Conservation (phyloP, 92 coral and sea anemone species). For the Heteractis magnifica region DNA sequence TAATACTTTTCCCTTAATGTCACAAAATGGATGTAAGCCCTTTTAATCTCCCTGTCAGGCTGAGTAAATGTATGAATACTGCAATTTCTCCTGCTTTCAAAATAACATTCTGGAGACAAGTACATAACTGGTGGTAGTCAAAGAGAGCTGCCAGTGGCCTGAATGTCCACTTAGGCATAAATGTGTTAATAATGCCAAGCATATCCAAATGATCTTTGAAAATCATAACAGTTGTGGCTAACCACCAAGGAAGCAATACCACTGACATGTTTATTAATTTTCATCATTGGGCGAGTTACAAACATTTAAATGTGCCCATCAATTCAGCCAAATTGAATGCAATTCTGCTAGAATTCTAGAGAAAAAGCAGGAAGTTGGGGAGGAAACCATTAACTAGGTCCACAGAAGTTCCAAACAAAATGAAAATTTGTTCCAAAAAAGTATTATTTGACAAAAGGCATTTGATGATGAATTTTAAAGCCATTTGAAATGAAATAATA, state of each 20-base stretch:
- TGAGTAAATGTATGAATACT: background rate
- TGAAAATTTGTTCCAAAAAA: constrained; percentile 1
- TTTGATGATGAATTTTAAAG: constrained; percentile 9
- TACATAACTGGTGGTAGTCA: background rate
- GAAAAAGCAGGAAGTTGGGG: constrained; percentile 22
- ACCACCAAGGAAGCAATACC: constrained; percentile 30
- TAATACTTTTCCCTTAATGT: background rate
- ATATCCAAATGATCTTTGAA: constrained; percentile 13
- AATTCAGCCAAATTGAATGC: background rate
- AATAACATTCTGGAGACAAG: background rate
- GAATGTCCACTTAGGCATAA: constrained; percentile 1
- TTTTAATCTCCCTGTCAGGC: background rate
- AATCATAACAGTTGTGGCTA: constrained; percentile 32
- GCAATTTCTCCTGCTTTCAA: background rate
- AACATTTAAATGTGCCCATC: constrained; percentile 8
- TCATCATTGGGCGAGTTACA: background rate
- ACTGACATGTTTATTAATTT: constrained; percentile 35
- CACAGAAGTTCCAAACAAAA: background rate
- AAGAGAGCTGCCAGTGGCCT: background rate
- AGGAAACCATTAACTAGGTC: constrained; percentile 13
- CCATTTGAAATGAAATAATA: background rate
- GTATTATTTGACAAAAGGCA: background rate
- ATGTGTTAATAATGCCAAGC: constrained; percentile 11
- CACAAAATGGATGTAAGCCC: background rate
- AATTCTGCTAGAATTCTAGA: background rate